Base-by-base conservation (phyloP, 2,888 invertebrate species). In the Melinopterus prodromus region DNA sequence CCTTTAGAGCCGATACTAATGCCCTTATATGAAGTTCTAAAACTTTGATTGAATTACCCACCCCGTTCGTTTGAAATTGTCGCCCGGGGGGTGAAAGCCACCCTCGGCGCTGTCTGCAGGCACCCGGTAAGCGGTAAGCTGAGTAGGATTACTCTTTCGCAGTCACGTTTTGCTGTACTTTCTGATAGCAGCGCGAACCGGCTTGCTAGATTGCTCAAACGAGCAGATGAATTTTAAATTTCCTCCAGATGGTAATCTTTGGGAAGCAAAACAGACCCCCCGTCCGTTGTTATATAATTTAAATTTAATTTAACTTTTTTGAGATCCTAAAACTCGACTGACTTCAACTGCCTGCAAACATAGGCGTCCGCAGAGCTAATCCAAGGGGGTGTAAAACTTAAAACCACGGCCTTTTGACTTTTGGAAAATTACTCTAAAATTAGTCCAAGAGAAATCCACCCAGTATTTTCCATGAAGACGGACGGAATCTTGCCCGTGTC, bases 41-140 rank as follows among this genome's bases (percentile, higher is more conserved):
- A 72, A 72, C 72, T 72, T 72, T 72, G 72, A 72, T 72, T 72
- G 72, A 72, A 72, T 72, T 72, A 72, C 72, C 14, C 72, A 26
- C 72, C 72, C 72, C 26, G 1, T 26, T 72, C 16, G n/a, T 1
- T 53, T 53, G 53, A 53, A 53, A 53, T 26, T 72, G n/a, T 72
- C 72, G 36, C 72, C 72, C 72, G 6, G 6, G 14, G 35, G 16
- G 26, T 12, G 26, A n/a, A 15, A 16, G 16, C 16, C 71, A 15
- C 15, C 15, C 69, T 14, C 72, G 2, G 6, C 72, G 6, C 16
- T 14, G 72, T 72, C 36, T 72, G 16, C 16, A 14, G 6, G 16
- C 72, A 16, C 16, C 72, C 36, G 26, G 26, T 35, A 72, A 15
- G 14, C 36, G 26, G 72, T 26, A 14, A 26, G 72, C 72, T n/a